These are phyloP conservation scores for Lepidurus couesii DNA, from an alignment of 1,140 invertebrate species.

Conservation along the genomic window DNA sequence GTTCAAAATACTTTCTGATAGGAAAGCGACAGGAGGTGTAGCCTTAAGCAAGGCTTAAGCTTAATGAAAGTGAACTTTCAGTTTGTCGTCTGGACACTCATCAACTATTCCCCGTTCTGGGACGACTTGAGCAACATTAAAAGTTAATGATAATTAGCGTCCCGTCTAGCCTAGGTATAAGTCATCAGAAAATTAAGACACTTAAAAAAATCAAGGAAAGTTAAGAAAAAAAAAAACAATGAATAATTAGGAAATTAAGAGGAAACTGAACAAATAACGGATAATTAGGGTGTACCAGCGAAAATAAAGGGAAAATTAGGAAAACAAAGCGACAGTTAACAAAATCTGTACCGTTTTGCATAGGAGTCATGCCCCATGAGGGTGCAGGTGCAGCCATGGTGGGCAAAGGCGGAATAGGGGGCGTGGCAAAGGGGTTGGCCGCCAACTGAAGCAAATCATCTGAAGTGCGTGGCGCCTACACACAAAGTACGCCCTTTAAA, in stretches of 20 bases:
- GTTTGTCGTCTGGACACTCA: too few relatives aligned
- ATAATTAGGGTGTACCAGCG: too few relatives aligned
- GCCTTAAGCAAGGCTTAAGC: too few relatives aligned
- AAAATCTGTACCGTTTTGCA: slow-evolving; percentile 37
- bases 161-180: too few relatives aligned
- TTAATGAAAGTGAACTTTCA: too few relatives aligned
- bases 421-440: slow-evolving; percentile 75
- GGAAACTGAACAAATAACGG: background rate
- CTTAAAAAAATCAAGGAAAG: background rate
- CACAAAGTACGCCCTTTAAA: too few relatives aligned
- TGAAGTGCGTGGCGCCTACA: slow-evolving; percentile 60
- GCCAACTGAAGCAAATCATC: slow-evolving; percentile 78
- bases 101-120: too few relatives aligned
- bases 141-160: too few relatives aligned
- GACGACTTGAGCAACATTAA: too few relatives aligned
- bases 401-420: slow-evolving; percentile 43
- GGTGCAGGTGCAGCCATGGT: slow-evolving; percentile 37
- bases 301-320: slow-evolving; percentile 34
- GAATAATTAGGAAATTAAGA: slow-evolving; percentile 39
- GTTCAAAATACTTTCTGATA: too few relatives aligned
- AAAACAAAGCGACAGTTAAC: slow-evolving; percentile 38
- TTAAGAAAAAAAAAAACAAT: slow-evolving; percentile 45
- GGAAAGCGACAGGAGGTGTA: too few relatives aligned
- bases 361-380: slow-evolving; percentile 38
- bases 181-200: background rate